Evolutionary conservation across 53 echinoderm and acorn worm genomes (phyloP).

Genomic region (Zoroaster sp.): DNA sequence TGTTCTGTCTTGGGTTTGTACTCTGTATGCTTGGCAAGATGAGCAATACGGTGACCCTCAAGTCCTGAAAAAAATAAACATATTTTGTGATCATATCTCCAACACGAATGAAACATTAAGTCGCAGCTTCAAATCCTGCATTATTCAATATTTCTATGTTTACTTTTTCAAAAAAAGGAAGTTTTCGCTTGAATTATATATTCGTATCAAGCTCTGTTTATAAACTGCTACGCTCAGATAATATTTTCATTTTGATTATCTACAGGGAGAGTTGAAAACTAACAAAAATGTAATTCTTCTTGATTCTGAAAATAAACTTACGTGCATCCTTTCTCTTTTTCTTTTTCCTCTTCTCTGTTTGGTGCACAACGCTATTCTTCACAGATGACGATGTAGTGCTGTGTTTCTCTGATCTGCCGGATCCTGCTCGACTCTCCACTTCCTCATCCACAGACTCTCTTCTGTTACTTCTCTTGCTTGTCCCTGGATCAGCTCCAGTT

Average conservation of each 20-base stretch:
- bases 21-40: slow-evolving; percentile 78
- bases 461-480: background rate
- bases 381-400: background rate
- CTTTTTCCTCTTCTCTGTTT: slow-evolving; percentile 60
- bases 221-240: too few relatives aligned
- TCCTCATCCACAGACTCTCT: background rate
- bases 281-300: too few relatives aligned
- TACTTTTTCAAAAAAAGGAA: too few relatives aligned
- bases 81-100: too few relatives aligned
- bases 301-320: slow-evolving; percentile 64
- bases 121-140: background rate
- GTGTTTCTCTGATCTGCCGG: background rate
- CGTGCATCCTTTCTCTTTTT: slow-evolving; percentile 85
- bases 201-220: too few relatives aligned
- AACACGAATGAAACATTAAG: background rate
- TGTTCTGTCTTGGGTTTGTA: slow-evolving; percentile 43
- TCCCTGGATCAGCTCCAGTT: background rate
- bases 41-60: slow-evolving; percentile 82
- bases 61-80: slow-evolving; percentile 58
- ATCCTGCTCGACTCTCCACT: background rate
- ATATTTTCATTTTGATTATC: too few relatives aligned
- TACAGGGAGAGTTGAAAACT: too few relatives aligned
- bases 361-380: background rate
- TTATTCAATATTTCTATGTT: too few relatives aligned
- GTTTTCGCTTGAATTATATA: too few relatives aligned